Evolutionary conservation across 2,113 vertebrate species (phyloP), one percentile per base, ranked within the genome.

Genomic region (Pseudorectes ferrugineus): DNA sequence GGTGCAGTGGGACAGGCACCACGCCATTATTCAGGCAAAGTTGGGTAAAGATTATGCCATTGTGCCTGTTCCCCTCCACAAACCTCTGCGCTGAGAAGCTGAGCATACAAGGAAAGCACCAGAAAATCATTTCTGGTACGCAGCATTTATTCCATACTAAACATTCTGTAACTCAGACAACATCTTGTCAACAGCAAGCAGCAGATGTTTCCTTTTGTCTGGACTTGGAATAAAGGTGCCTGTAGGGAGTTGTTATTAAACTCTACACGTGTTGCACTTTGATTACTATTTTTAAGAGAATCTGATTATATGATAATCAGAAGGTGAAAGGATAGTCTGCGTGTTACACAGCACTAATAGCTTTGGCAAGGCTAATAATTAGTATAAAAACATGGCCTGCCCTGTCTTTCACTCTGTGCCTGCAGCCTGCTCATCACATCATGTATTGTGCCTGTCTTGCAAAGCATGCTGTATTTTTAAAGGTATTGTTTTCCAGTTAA

Each of bases 201-300:
- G 82, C 92, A 95, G 91, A 91, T 93, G 82, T 92, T 95, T 90
- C 52, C 68, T 90, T 97, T 96, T 94, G 88, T 93, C 72, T 94
- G 95, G 93, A 90, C 95, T 93, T 94, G 85, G 92, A 94, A 93
- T 48, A 92, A 96, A 92, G 76, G 90, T 93, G 90, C 90, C 92
- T 84, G 59, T 95, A 83, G 90, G 85, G 92, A 94, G 52, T 6
- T 88, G 70, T 92, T 95, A 71, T 94, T 92, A 95, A 96, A 88
- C 58, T 88, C 70, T 80, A 92, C 95, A 89, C 11, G 12, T 91
- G 81, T 92, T 96, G 84, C 84, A 59, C 91, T 95, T 95, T 89
- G 93, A 91, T 93, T 97, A 95, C 62, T 96, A 85, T 91, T 70
- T 77, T 66, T 95, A 88, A 95, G 81, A 96, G 46, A 65, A 80